Evolutionary conservation across 2,888 invertebrate species (phyloP).

Genomic region (Lacanobia oleracea): DNA sequence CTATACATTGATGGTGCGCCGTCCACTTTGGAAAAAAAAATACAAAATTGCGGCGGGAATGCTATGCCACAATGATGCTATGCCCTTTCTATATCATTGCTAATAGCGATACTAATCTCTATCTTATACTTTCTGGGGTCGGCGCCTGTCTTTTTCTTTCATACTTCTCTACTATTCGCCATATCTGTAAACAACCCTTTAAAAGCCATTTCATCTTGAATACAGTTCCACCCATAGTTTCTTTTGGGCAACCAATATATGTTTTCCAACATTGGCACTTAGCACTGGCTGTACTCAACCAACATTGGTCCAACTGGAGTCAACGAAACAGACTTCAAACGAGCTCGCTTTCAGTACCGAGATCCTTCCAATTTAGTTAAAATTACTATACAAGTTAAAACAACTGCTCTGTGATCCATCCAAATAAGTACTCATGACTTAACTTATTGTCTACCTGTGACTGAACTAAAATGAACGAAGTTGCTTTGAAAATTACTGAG

Average conservation of each 20-base stretch:
- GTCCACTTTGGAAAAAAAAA: too few relatives aligned
- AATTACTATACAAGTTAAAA: conserved; percentile 61
- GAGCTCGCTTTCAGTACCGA: conserved; percentile 22
- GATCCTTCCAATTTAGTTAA: conserved; percentile 45
- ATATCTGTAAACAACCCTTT: neutral
- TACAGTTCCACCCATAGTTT: too few relatives aligned
- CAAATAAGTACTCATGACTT: conserved; percentile 60
- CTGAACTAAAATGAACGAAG: conserved; percentile 52
- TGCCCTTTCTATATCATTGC: too few relatives aligned
- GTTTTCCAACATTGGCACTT: conserved; percentile 16
- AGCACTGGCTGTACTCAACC: neutral
- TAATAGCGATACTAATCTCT: too few relatives aligned
- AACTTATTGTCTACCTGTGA: conserved; percentile 61
- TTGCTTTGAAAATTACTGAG: conserved; percentile 34
- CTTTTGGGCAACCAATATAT: neutral
- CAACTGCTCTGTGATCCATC: conserved; percentile 58
- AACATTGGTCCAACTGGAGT: conserved; percentile 37
- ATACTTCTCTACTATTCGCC: neutral
- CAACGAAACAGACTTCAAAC: conserved; percentile 38
- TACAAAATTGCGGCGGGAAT: too few relatives aligned
- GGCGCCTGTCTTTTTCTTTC: neutral
- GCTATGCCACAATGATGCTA: too few relatives aligned
- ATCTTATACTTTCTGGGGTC: too few relatives aligned
- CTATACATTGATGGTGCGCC: too few relatives aligned
- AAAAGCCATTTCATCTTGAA: neutral